Base-by-base conservation (phyloP, 2,888 invertebrate genomes). In the Lingula anatina region DNA sequence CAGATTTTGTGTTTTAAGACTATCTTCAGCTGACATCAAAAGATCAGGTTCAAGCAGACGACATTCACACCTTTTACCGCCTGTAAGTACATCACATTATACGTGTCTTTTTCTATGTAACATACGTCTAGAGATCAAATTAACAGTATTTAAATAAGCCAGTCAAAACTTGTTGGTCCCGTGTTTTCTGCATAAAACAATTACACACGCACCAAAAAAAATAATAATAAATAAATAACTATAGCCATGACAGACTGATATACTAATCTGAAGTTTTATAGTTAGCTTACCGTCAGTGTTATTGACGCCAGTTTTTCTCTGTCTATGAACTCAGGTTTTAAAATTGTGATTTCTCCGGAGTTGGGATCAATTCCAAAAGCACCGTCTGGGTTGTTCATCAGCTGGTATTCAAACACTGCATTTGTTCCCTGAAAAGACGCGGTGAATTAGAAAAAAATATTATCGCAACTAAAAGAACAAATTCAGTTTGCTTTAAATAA, bases 401-500 rank as follows among this genome's bases (percentile, higher is more conserved):
- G 41, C 31, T 51, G 44, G 24, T 54, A 58, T 31, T 27, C 31
- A 28, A 56, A 50, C 25, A 48, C 40, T 15, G 44, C 46, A 45
- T 58, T 58, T 31, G 35, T 31, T 5, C 58, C 58, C 58, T 58
- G 44, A 12, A 50, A 51, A 27, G 27, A 40, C 38, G 12, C n/a
- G n/a, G n/a, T n/a, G 35, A 31, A 9, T 9, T 12, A 31, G 35
- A 31, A 12, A n/a, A n/a, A 31, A 31, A 31, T 12, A 31, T 31
- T 12, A 31, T 9, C 9, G 9, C 9, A 12, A 31, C 15, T 9
- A 12, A 12, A 31, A 31, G 9, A 31, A n/a, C 9, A 31, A n/a
- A 9, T 15, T 31, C 35, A n/a, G 9, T 31, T n/a, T n/a, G n/a
- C 9, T 9, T 31, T 9, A 31, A 31, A 31, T 31, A 31, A n/a